Evolutionary conservation across 2,113 vertebrate species (phyloP).

Genomic region (Mormoops blainvillei): DNA sequence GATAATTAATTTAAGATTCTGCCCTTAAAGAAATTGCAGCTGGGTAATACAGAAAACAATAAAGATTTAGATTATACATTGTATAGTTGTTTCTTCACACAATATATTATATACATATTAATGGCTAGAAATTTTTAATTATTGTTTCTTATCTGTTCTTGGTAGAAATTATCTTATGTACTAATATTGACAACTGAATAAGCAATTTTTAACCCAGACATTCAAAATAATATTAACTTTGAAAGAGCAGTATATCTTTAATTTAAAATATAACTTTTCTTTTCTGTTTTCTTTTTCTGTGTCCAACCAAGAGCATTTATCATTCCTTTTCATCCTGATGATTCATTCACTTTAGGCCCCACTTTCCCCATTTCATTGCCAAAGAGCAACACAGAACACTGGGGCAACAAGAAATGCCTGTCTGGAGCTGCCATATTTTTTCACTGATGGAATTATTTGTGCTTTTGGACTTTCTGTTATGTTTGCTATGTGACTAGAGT

Average conservation of each 20-base stretch:
- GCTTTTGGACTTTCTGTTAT: slow-evolving; percentile 89
- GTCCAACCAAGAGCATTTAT: slow-evolving; percentile 81
- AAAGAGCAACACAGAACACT: slow-evolving; percentile 83
- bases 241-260: neutral
- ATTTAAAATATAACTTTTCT: neutral
- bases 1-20: neutral
- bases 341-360: slow-evolving; percentile 90
- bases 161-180: neutral
- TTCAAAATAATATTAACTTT: neutral
- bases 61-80: neutral
- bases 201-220: neutral
- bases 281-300: neutral
- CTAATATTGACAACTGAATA: neutral
- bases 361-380: slow-evolving; percentile 89
- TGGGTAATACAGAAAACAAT: neutral
- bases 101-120: neutral
- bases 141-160: neutral
- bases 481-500: slow-evolving; percentile 85
- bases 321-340: slow-evolving; percentile 92
- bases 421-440: slow-evolving; percentile 89
- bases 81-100: neutral
- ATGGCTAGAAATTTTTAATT: neutral
- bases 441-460: slow-evolving; percentile 92
- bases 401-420: slow-evolving; percentile 89
- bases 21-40: neutral